Percentiles rank a stretch among this genome's conserved stretches.
Evolutionary conservation across 2,797 vertebrate genomes (phyloP).

Genomic region (Macropus fuliginosus): DNA sequence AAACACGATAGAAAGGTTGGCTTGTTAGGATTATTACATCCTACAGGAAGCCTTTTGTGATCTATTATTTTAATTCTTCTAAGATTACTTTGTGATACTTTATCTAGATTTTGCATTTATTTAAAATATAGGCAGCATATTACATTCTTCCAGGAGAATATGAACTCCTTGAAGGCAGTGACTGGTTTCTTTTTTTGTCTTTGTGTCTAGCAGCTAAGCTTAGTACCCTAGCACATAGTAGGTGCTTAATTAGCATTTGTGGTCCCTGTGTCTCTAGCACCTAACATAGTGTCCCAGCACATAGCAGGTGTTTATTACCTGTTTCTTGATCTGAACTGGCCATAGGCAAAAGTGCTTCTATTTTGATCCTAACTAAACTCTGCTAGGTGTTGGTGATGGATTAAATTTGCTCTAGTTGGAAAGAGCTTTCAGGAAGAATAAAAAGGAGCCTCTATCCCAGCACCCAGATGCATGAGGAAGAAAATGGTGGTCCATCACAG

Average conservation of each 20-base stretch:
- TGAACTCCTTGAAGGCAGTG: background rate
- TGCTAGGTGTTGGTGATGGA: background rate
- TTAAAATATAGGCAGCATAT: background rate
- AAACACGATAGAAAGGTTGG: background rate
- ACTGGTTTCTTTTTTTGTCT: background rate
- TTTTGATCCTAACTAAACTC: background rate
- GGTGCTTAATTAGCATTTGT: background rate
- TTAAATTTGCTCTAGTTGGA: background rate
- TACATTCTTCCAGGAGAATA: background rate
- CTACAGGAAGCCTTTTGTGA: background rate
- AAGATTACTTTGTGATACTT: background rate
- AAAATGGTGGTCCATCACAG: background rate
- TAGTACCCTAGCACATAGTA: background rate
- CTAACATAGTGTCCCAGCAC: background rate
- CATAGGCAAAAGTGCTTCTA: background rate
- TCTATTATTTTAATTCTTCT: background rate
- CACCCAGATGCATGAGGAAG: background rate
- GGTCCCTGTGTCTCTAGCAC: background rate
- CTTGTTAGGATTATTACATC: background rate
- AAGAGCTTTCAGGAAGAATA: background rate
- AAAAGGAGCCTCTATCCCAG: conserved; percentile 4
- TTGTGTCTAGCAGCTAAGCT: background rate
- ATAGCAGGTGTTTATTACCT: background rate
- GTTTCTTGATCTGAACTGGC: background rate
- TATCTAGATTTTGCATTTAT: background rate